Conservation (phyloP, 2,888 invertebrate genomes). For the Hecatera dysodea region DNA sequence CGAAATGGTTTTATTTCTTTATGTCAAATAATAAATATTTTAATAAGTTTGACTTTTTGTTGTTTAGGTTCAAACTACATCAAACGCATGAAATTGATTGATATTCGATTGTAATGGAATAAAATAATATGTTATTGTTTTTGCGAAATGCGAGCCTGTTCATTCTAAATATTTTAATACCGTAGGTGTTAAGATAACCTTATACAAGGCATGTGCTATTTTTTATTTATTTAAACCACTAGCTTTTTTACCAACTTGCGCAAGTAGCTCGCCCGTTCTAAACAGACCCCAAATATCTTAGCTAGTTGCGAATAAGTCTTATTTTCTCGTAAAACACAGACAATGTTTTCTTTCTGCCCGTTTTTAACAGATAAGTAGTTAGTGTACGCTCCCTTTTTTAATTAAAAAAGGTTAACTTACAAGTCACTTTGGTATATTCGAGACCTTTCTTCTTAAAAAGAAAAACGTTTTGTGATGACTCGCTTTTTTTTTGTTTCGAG, state of each 20-base stretch:
- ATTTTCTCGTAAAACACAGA: conserved; percentile 70
- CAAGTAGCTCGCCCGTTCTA: conserved; percentile 50
- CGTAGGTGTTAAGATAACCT: not conserved
- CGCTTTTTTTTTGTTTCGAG: not conserved
- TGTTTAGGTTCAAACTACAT: not conserved
- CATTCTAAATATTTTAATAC: not conserved
- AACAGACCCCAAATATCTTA: conserved; percentile 70
- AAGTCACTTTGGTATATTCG: conserved; percentile 77
- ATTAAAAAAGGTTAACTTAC: conserved; percentile 81
- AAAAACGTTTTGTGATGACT: not conserved
- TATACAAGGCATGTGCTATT: too few species aligned
- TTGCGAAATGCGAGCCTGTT: not conserved
- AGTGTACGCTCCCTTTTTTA: conserved; percentile 73
- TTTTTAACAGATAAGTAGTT: conserved; percentile 61
- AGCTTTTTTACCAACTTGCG: conserved; percentile 11
- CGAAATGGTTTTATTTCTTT: conserved; percentile 29
- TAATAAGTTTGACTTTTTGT: conserved; percentile 23
- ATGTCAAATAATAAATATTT: conserved; percentile 30
- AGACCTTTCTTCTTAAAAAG: conserved; percentile 38
- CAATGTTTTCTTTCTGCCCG: conserved; percentile 62
- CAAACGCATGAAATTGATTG: not conserved
- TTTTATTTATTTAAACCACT: not conserved
- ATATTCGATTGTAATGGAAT: not conserved
- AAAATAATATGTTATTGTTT: not conserved
- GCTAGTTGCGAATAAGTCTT: conserved; percentile 73